Conservation (phyloP, 2,113 vertebrate species). For the Rhinolophus sinicus region DNA sequence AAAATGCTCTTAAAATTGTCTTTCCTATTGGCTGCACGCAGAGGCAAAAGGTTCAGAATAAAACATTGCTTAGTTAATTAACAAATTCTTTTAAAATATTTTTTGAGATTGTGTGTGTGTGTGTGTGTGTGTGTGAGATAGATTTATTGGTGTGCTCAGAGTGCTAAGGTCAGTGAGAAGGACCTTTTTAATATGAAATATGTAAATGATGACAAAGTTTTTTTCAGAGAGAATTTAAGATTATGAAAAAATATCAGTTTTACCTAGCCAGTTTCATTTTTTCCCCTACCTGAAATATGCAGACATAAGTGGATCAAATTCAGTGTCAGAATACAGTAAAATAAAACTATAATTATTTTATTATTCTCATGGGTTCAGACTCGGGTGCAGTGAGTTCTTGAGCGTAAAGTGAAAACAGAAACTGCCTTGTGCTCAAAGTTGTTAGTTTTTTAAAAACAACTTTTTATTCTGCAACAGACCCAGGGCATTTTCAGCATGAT, state of each 20-base stretch:
- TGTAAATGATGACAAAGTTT: conserved; percentile 62
- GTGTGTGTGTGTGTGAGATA: not conserved
- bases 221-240: conserved; percentile 77
- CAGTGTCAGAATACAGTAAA: conserved; percentile 82
- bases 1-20: conserved; percentile 77
- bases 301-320: conserved; percentile 79
- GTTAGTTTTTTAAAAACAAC: conserved; percentile 79
- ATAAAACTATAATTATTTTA: conserved; percentile 85
- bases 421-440: conserved; percentile 82
- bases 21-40: conserved; percentile 54
- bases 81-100: conserved; percentile 19
- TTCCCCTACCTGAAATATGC: conserved; percentile 77
- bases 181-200: conserved; percentile 78
- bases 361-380: conserved; percentile 83
- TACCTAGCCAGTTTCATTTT: conserved; percentile 72
- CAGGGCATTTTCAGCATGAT: conserved; percentile 74
- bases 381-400: conserved; percentile 81
- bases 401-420: conserved; percentile 86
- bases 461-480: conserved; percentile 77
- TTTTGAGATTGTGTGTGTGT: not conserved
- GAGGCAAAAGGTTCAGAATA: conserved; percentile 73
- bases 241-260: conserved; percentile 74
- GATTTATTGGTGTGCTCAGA: conserved; percentile 65
- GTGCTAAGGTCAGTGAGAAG: conserved; percentile 55
- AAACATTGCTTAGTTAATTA: conserved; percentile 43